These are phyloP conservation scores for Onychorhynchus coronatus DNA, from an alignment of 2,113 vertebrate genomes.

Conservation along the genomic window DNA sequence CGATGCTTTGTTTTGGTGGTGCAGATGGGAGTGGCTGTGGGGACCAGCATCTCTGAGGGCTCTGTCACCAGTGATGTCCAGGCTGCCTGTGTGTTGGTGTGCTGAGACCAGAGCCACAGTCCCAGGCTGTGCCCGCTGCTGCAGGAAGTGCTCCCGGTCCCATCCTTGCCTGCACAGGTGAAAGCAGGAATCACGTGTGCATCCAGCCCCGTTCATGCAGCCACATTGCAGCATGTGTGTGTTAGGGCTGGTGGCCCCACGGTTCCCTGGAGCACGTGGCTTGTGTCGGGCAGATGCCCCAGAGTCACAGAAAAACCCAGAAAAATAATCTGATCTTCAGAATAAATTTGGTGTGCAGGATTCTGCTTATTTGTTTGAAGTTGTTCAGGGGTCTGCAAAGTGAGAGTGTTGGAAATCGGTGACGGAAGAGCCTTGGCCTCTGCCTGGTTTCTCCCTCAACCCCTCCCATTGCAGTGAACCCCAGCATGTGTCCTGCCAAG, in stretches of 20 bases:
- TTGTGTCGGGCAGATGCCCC: neutral
- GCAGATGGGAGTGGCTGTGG: constrained; percentile 35
- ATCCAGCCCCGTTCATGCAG: neutral
- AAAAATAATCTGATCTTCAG: neutral
- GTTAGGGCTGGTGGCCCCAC: neutral
- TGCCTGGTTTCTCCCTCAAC: neutral
- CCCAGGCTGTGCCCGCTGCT: neutral
- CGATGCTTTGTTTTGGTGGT: constrained; percentile 22
- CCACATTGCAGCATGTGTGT: rapidly evolving
- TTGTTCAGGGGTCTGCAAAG: neutral
- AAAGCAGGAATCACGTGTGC: rapidly evolving
- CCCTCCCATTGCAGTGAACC: neutral
- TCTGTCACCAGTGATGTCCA: neutral
- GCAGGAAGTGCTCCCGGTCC: rapidly evolving
- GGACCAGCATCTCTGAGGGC: neutral
- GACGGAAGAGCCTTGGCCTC: neutral
- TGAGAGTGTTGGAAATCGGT: neutral
- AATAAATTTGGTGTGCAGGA: neutral
- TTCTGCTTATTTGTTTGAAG: neutral
- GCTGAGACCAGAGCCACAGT: neutral
- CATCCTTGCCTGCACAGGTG: rapidly evolving
- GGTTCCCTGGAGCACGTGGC: neutral
- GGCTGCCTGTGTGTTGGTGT: rapidly evolving
- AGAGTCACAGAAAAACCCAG: neutral
- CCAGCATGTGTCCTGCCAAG: rapidly evolving